A percentile compares a stretch with the other conserved stretches of the same genome.
These are phyloP conservation scores for Hymenopus coronatus DNA, from an alignment of 2,888 invertebrate species.

Conservation along the genomic window DNA sequence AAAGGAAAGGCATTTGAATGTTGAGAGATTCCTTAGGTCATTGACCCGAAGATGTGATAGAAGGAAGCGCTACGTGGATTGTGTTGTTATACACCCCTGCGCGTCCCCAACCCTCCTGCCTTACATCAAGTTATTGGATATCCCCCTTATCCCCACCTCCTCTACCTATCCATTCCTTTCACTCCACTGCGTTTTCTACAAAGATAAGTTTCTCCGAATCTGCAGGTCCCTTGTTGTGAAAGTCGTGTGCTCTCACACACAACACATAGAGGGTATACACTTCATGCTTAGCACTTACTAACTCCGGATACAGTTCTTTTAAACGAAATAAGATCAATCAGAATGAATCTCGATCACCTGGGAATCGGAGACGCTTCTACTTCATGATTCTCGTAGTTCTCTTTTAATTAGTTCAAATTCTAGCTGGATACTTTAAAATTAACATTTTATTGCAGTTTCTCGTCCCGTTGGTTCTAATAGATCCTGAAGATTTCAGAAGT, in stretches of 20 bases:
- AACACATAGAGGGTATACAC: neutral
- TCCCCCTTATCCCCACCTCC: neutral
- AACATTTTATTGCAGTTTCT: no score
- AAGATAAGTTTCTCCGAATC: neutral
- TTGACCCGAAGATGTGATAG: neutral
- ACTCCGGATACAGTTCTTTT: neutral
- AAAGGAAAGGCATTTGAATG: neutral
- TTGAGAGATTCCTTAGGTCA: neutral
- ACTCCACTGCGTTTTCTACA: neutral
- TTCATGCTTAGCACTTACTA: neutral
- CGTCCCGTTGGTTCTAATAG: no score
- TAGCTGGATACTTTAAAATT: no score
- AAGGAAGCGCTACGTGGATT: neutral
- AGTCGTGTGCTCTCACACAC: no score
- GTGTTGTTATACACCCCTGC: neutral
- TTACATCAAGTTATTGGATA: conserved; percentile 11
- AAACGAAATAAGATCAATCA: neutral
- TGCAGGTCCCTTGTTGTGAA: neutral
- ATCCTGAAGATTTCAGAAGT: no score
- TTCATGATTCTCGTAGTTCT: no score
- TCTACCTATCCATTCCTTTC: neutral
- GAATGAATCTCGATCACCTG: neutral
- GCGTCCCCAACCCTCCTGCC: neutral
- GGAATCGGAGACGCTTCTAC: neutral
- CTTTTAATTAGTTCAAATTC: no score